Conservation (phyloP, 2,888 invertebrate species). For the Drosophila basisetae region DNA sequence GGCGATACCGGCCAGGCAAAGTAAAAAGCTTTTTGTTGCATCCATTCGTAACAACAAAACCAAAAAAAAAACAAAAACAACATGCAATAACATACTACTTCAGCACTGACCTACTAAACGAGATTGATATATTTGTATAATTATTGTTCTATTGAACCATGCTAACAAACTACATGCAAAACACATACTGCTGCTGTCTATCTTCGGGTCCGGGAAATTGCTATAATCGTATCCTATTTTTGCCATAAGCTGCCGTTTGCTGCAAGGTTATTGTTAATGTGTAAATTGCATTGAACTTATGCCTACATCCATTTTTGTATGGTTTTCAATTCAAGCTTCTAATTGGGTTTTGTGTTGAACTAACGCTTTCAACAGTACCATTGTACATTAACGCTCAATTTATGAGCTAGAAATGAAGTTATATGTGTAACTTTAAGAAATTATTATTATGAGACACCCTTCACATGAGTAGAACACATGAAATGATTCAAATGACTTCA, state of each 20-base stretch:
- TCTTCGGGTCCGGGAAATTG: conserved; percentile 3
- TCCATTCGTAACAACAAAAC: conserved; percentile 21
- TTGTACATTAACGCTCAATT: neutral
- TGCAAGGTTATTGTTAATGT: conserved; percentile 24
- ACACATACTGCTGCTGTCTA: neutral
- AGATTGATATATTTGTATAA: conserved; percentile 35
- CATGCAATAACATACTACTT: conserved; percentile 11
- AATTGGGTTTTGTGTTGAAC: neutral
- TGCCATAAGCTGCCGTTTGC: conserved; percentile 20
- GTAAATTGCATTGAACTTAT: conserved; percentile 6
- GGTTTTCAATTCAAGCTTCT: neutral
- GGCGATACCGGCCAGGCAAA: conserved; percentile 53
- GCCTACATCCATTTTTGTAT: neutral
- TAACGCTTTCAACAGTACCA: neutral
- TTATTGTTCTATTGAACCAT: conserved; percentile 32
- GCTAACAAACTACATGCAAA: conserved; percentile 33
- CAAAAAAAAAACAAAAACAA: conserved; percentile 1
- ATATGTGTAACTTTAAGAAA: neutral
- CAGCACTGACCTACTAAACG: conserved; percentile 41
- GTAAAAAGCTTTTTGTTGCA: conserved; percentile 46
- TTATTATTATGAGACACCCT: neutral
- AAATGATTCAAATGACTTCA: neutral
- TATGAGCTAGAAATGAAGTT: neutral
- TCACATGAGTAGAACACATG: neutral
- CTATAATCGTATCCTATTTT: conserved; percentile 1